A percentile compares a stretch with the other conserved stretches of the same genome.
Evolutionary conservation across 2,797 vertebrate species (phyloP).

Genomic region (Enteromius argenteus): DNA sequence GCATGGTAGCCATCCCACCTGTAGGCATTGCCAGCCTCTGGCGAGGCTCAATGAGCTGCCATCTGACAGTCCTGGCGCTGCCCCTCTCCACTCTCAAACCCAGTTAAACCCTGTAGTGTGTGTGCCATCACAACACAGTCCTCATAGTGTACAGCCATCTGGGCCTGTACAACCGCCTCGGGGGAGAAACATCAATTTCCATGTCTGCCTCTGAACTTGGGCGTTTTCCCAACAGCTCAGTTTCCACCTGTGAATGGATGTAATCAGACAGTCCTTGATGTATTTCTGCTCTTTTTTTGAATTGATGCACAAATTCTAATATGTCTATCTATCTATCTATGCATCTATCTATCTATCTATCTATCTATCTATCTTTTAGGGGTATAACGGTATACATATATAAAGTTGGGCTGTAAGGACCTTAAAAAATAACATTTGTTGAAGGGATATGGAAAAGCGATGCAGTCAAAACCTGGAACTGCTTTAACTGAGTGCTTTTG

Average conservation of each 20-base stretch:
- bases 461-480: background rate
- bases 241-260: slow-evolving; percentile 51
- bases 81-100: slow-evolving; percentile 53
- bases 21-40: slow-evolving; percentile 61
- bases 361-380: background rate
- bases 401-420: background rate
- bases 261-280: slow-evolving; percentile 51
- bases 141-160: slow-evolving; percentile 62
- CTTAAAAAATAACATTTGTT: background rate
- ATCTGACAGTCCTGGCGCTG: slow-evolving; percentile 67
- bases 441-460: background rate
- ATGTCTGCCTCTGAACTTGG: slow-evolving; percentile 47
- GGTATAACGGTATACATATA: too few relatives aligned
- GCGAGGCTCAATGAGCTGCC: slow-evolving; percentile 65
- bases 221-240: slow-evolving; percentile 39
- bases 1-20: slow-evolving; percentile 67
- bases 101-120: slow-evolving; percentile 49
- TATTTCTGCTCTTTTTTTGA: background rate
- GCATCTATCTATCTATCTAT: background rate
- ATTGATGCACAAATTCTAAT: background rate
- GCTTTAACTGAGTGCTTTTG: background rate
- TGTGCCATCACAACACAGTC: slow-evolving; percentile 54
- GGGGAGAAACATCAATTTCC: slow-evolving; percentile 60
- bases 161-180: slow-evolving; percentile 49
- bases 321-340: background rate